A percentile compares a stretch with the other conserved stretches of the same genome.
Conservation (phyloP, 2,888 invertebrate species). For the Dasysyrphus albostriatus region DNA sequence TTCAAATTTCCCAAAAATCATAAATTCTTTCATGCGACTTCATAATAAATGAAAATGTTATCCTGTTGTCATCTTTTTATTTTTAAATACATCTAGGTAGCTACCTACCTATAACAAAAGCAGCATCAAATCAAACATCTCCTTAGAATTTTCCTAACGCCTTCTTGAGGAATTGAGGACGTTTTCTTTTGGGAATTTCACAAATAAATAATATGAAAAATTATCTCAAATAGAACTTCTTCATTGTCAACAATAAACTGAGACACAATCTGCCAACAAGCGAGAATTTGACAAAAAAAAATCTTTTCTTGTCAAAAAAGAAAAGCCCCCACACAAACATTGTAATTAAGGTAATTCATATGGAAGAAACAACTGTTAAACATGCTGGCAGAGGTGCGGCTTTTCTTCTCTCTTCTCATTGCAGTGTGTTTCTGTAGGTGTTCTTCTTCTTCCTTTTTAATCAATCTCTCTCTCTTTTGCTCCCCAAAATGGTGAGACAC, state of each 20-base stretch:
- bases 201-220: background rate
- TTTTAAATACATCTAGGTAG: too few species aligned
- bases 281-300: background rate
- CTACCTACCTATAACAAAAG: background rate
- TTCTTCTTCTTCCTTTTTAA: slow-evolving; percentile 1
- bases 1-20: too few species aligned
- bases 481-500: slow-evolving; percentile 3
- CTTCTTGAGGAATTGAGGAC: background rate
- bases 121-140: background rate
- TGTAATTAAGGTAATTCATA: slow-evolving; percentile 34
- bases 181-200: background rate
- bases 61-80: too few species aligned
- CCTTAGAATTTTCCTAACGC: too few species aligned
- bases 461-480: slow-evolving; percentile 10
- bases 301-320: background rate
- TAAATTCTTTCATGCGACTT: too few species aligned
- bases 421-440: background rate
- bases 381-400: slow-evolving; percentile 45
- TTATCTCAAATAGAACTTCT: background rate
- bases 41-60: too few species aligned
- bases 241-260: slow-evolving; percentile 20
- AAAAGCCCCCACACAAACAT: background rate
- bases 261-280: slow-evolving; percentile 22
- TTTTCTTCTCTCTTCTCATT: slow-evolving; percentile 12
- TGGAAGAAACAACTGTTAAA: slow-evolving; percentile 48